A percentile compares a stretch with the other conserved stretches of the same genome.
These are phyloP conservation scores for Narcine bancroftii DNA, from an alignment of 2,113 vertebrate species.

Conservation along the genomic window DNA sequence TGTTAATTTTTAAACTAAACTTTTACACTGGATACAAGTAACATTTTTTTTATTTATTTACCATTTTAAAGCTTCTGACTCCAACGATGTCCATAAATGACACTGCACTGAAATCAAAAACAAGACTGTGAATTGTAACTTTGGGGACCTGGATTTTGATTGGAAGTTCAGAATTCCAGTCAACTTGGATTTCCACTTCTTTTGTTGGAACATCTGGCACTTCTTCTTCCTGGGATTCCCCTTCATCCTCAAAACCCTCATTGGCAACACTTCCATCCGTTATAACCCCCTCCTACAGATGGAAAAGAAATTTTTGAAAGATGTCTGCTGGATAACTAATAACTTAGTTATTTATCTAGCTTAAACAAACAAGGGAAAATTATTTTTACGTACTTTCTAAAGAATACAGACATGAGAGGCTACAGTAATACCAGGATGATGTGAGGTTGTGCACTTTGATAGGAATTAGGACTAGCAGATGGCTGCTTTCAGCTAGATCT, in stretches of 20 bases:
- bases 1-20: neutral
- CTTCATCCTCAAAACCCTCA: constrained; percentile 66
- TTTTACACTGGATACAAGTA: too few relatives aligned
- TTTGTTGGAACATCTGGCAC: constrained; percentile 55
- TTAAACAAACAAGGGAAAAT: neutral
- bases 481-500: too few relatives aligned
- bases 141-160: constrained; percentile 70
- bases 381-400: too few relatives aligned
- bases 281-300: constrained; percentile 62
- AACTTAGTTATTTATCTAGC: neutral
- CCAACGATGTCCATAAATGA: constrained; percentile 76
- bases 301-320: neutral
- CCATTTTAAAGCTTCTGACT: constrained; percentile 64
- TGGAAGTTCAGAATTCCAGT: constrained; percentile 74
- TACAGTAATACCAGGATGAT: too few relatives aligned
- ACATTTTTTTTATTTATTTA: too few relatives aligned
- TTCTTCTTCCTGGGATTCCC: constrained; percentile 54
- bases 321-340: neutral
- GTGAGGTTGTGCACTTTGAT: too few relatives aligned
- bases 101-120: constrained; percentile 71
- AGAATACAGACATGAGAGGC: too few relatives aligned
- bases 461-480: too few relatives aligned
- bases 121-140: constrained; percentile 71
- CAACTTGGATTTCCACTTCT: constrained; percentile 69
- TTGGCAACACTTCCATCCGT: constrained; percentile 61